phyloP scores from a whole-genome alignment of 2,113 vertebrate species.

The Pitta sordida region DNA sequence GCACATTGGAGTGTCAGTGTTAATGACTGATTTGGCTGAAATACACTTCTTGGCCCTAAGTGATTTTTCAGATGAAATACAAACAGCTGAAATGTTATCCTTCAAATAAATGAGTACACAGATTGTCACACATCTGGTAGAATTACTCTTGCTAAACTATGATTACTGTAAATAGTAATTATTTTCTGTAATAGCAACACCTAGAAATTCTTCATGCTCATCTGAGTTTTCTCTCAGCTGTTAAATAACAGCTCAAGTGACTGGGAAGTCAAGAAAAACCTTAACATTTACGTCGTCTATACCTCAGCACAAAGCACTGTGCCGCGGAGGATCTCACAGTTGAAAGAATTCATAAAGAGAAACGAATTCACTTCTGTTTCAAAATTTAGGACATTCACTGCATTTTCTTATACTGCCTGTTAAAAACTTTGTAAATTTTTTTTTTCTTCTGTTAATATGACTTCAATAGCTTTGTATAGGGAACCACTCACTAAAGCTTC shows the following conservation, averaged over 20 bases:
- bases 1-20: neutral
- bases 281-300: rapidly evolving
- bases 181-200: neutral
- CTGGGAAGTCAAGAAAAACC: neutral
- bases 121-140: neutral
- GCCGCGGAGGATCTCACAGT: neutral
- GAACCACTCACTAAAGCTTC: neutral
- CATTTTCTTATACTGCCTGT: neutral
- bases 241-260: neutral
- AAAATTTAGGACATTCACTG: neutral
- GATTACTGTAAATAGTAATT: neutral
- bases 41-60: neutral
- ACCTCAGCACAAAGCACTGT: neutral
- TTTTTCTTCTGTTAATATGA: neutral
- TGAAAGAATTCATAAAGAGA: neutral
- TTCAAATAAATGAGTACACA: neutral
- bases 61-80: neutral
- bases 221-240: neutral
- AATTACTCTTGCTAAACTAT: neutral
- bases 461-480: neutral
- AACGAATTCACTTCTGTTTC: neutral
- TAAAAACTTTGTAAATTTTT: neutral
- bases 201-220: neutral
- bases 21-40: neutral
- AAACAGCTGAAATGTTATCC: neutral